Percentiles rank a stretch among this genome's conserved stretches.
Conservation (phyloP, 2,888 invertebrate genomes). For the Acleris literana region DNA sequence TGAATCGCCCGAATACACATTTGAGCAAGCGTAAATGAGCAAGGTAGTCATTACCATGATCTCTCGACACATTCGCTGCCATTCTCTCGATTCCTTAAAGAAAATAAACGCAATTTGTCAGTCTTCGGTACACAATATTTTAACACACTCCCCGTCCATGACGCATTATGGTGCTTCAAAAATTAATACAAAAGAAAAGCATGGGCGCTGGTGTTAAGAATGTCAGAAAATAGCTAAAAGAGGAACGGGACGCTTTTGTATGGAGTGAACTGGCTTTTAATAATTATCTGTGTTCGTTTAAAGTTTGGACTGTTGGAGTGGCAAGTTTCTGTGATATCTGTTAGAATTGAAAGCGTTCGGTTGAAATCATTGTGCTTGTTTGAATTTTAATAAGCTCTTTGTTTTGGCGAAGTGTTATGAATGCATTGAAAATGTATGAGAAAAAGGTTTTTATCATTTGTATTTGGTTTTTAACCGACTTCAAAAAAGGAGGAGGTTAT, state of each 20-base stretch:
- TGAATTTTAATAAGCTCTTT: background rate
- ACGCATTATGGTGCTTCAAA: too few relatives aligned
- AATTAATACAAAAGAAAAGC: too few relatives aligned
- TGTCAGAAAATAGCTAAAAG: conserved; percentile 4
- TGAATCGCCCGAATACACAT: background rate
- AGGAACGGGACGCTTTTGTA: conserved; percentile 20
- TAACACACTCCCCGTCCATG: too few relatives aligned
- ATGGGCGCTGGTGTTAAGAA: background rate
- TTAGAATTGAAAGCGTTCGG: conserved; percentile 17
- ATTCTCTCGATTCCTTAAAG: too few relatives aligned
- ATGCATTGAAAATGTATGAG: too few relatives aligned
- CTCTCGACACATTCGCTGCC: background rate
- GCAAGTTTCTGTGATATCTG: conserved; percentile 25
- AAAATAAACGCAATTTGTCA: too few relatives aligned
- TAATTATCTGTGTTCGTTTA: conserved; percentile 14
- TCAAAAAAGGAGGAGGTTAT: too few relatives aligned
- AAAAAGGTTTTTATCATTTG: too few relatives aligned
- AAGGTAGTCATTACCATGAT: conserved; percentile 14
- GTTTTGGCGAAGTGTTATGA: background rate
- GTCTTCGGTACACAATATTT: too few relatives aligned
- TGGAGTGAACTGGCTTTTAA: conserved; percentile 29
- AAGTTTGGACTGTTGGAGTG: conserved; percentile 33
- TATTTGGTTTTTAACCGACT: too few relatives aligned
- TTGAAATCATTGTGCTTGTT: conserved; percentile 4
- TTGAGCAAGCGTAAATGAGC: conserved; percentile 10